Evolutionary conservation across 2,888 invertebrate genomes (phyloP).

Genomic region (Polydrusus tereticollis): DNA sequence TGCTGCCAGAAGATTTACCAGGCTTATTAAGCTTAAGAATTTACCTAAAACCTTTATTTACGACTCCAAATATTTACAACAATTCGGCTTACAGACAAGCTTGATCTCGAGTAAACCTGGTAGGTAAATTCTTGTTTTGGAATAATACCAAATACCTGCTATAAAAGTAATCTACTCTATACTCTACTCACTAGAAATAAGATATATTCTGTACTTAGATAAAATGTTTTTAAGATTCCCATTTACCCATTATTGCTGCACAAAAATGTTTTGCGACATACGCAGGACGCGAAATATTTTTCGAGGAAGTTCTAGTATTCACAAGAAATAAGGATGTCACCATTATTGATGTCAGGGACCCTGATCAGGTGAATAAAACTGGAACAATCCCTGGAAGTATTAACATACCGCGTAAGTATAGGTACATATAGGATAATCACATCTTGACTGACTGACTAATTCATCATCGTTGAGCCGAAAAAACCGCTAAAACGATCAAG

Average conservation of each 20-base stretch:
- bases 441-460: too few species aligned
- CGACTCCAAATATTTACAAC: not conserved
- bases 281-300: slow-evolving; percentile 5
- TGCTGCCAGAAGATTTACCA: not conserved
- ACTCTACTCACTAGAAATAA: too few species aligned
- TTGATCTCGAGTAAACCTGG: too few species aligned
- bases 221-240: not conserved
- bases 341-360: slow-evolving; percentile 84
- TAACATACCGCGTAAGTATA: slow-evolving; percentile 79
- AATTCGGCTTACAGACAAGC: too few species aligned
- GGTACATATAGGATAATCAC: too few species aligned
- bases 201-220: too few species aligned
- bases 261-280: not conserved
- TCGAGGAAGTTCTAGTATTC: slow-evolving; percentile 68
- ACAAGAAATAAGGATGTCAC: slow-evolving; percentile 68
- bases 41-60: not conserved
- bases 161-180: too few species aligned
- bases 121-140: too few species aligned
- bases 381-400: slow-evolving; percentile 81
- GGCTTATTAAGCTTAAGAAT: not conserved
- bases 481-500: too few species aligned
- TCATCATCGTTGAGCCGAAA: too few species aligned
- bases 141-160: too few species aligned
- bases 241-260: not conserved
- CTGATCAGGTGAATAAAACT: slow-evolving; percentile 76